Evolutionary conservation across 2,888 invertebrate species (phyloP), one percentile per base, ranked within the genome.

Genomic region (Lamproptera curius): DNA sequence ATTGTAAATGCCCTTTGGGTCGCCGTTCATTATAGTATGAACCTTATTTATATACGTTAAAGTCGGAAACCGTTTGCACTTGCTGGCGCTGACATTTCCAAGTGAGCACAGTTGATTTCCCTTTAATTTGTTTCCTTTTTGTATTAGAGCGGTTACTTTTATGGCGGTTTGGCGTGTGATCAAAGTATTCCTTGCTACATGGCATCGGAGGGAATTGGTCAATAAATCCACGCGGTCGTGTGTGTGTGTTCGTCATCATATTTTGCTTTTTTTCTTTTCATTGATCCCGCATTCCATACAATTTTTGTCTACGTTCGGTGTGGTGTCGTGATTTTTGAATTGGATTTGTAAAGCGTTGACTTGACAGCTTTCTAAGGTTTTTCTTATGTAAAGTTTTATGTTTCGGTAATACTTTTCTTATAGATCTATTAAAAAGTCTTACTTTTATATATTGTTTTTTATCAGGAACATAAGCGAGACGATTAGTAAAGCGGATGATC

Each of bases 41-140:
- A 34, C 15, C 14, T 15, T 9, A 2, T 2, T 2, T 8, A 13
- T 10, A 3, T 2, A 14, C 9, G 5, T 9, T 2, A 34, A 34
- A 14, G 15, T 15, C 15, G 8, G 14, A 34, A 34, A 14, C 2
- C 3, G 8, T 8, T 15, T 6, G 5, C 2, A 15, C 13, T 2
- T 2, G 2, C 9, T n/a, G 4, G 10, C 6, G 3, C 28, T 28
- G 28, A 28, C 28, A 28, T 41, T 33, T 41, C 33, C 31, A 41
- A 41, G 41, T 41, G 41, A 33, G 16, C 31, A 41, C 41, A 17
- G 31, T 31, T 41, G 41, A 41, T 41, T 41, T 41, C 31, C 41
- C 41, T 41, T 41, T 41, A 41, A 41, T 41, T 33, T 41, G 41
- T 41, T 41, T 41, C 41, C 41, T 41, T 28, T 28, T 28, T 28